Evolutionary conservation across 2,888 invertebrate species (phyloP), one percentile per base, ranked within the genome.

Genomic region (Tiphia femorata): DNA sequence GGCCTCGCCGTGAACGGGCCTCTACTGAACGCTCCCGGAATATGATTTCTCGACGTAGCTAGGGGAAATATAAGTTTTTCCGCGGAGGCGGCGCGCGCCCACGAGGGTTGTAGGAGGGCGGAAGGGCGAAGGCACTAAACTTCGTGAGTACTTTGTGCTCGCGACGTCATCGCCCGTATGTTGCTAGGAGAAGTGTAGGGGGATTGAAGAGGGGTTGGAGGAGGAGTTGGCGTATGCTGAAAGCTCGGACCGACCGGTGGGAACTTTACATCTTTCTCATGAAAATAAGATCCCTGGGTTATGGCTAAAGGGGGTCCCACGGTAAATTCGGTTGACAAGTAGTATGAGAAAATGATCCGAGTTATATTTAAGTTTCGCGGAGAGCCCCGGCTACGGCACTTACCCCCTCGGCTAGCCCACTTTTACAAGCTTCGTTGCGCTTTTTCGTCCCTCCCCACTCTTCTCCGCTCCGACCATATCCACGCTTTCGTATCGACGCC

Each of bases 181-280:
- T 57, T 64, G 61, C 51, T n/a, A n/a, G n/a, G n/a, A n/a, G n/a
- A n/a, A n/a, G n/a, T n/a, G n/a, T n/a, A n/a, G n/a, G n/a, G n/a
- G n/a, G n/a, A n/a, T n/a, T n/a, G n/a, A n/a, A n/a, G n/a, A n/a
- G n/a, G n/a, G n/a, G n/a, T n/a, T n/a, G n/a, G n/a, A n/a, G n/a
- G n/a, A n/a, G n/a, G n/a, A n/a, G n/a, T n/a, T n/a, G n/a, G 41
- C 41, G 41, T 48, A 21, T 44, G 35, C 37, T 41, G 60, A 58
- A 60, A 62, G 58, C 60, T 38, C 54, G 42, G n/a, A 54, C 30
- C 35, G 46, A 27, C 51, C 17, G 27, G 47, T 16, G n/a, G 14
- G 38, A 66, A 64, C 55, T 68, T 70, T 62, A 65, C 50, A 55
- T 30, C 60, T 67, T 71, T 62, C 65, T 64, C 71, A 61, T 61